phyloP scores from a whole-genome alignment of 2,888 invertebrate genomes.

The Drosophila kanekoi region DNA sequence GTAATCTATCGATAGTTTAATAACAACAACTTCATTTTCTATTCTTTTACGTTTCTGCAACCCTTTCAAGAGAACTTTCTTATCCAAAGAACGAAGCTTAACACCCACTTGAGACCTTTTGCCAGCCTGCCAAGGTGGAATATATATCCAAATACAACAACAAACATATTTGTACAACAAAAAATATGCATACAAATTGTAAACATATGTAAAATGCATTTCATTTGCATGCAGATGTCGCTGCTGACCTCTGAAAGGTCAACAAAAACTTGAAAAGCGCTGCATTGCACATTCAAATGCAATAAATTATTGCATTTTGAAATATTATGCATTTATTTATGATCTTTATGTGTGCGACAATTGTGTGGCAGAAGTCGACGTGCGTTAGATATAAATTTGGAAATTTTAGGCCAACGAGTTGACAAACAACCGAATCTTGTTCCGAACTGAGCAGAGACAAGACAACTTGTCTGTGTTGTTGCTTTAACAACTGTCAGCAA shows the following conservation, averaged over 20 bases:
- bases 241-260: constrained; percentile 3
- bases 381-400: constrained; percentile 7
- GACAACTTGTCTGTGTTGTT: constrained; percentile 20
- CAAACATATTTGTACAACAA: too few species aligned
- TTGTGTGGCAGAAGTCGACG: constrained; percentile 12
- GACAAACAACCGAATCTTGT: neutral
- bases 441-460: neutral
- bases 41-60: too few species aligned
- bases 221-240: constrained; percentile 6
- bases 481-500: constrained; percentile 14
- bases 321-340: constrained; percentile 6
- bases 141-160: too few species aligned
- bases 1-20: too few species aligned
- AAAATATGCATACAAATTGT: neutral
- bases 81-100: too few species aligned
- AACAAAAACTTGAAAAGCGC: constrained; percentile 2
- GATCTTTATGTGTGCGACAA: neutral
- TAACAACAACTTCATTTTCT: too few species aligned
- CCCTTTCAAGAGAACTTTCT: too few species aligned
- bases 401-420: constrained; percentile 21
- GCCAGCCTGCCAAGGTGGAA: too few species aligned
- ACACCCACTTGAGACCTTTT: too few species aligned
- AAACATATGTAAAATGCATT: neutral
- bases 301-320: constrained; percentile 14
- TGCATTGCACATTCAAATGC: constrained; percentile 2